Evolutionary conservation across 2,113 vertebrate genomes (phyloP).

Genomic region (Salvelinus fontinalis): DNA sequence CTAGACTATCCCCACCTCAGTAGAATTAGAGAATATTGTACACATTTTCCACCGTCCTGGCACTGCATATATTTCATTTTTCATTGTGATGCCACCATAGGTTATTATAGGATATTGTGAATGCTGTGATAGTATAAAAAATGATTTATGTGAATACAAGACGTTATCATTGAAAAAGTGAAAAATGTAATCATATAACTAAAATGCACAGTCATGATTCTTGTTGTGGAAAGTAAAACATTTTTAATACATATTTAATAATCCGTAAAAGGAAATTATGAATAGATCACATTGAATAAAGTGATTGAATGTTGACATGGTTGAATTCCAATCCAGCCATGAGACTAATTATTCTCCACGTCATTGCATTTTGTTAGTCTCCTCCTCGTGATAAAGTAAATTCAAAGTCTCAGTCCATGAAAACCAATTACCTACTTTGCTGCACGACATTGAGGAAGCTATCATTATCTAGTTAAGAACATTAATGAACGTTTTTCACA

Average conservation of each 20-base stretch:
- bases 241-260: background rate
- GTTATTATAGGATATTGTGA: background rate
- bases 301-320: conserved; percentile 63
- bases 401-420: conserved; percentile 70
- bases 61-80: background rate
- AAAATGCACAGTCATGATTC: background rate
- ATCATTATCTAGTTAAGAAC: conserved; percentile 67
- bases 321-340: conserved; percentile 55
- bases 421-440: conserved; percentile 75
- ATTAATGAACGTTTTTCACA: conserved; percentile 52
- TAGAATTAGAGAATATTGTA: background rate
- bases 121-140: too few relatives aligned
- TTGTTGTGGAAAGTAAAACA: background rate
- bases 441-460: conserved; percentile 66
- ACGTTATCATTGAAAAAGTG: background rate
- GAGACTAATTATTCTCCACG: conserved; percentile 71
- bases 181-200: background rate
- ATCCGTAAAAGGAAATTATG: conserved; percentile 44
- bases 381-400: conserved; percentile 60
- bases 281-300: conserved; percentile 59
- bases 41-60: background rate
- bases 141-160: too few relatives aligned
- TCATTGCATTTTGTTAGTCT: conserved; percentile 64
- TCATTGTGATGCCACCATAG: background rate
- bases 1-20: background rate